Evolutionary conservation across 2,888 invertebrate genomes (phyloP).

Genomic region (Eupithecia abbreviata): DNA sequence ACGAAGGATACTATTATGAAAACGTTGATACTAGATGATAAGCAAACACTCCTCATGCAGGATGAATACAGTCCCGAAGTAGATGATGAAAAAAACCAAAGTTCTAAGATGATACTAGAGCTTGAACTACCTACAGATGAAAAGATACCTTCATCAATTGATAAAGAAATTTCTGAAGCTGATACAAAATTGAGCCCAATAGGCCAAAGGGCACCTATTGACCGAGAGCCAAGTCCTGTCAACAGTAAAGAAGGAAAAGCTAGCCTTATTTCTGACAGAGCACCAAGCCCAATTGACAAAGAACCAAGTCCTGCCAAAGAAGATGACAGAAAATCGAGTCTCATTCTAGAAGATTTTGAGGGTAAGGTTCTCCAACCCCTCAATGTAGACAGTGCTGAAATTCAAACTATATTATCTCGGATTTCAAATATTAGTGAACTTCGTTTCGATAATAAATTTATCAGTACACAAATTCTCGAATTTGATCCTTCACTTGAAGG

Average conservation of each 20-base stretch:
- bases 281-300: neutral
- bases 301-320: neutral
- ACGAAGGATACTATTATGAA: neutral
- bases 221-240: constrained; percentile 10
- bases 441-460: neutral
- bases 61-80: constrained; percentile 7
- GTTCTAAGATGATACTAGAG: neutral
- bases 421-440: neutral
- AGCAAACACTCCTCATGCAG: neutral
- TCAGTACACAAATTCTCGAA: too few relatives aligned
- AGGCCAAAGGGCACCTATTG: constrained; percentile 17
- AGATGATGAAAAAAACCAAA: neutral
- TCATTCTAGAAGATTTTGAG: neutral
- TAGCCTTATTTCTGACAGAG: constrained; percentile 14
- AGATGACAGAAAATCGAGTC: constrained; percentile 2
- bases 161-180: constrained; percentile 19
- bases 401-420: neutral
- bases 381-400: constrained; percentile 2
- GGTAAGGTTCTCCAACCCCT: neutral
- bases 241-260: constrained; percentile 18
- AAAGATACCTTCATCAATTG: constrained; percentile 2
- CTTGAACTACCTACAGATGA: neutral
- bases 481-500: neutral
- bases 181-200: constrained; percentile 33
- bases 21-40: neutral